Percentiles rank a stretch among this genome's conserved stretches.
phyloP scores from a whole-genome alignment of 1,140 invertebrate species.

The Danaus plexippus region DNA sequence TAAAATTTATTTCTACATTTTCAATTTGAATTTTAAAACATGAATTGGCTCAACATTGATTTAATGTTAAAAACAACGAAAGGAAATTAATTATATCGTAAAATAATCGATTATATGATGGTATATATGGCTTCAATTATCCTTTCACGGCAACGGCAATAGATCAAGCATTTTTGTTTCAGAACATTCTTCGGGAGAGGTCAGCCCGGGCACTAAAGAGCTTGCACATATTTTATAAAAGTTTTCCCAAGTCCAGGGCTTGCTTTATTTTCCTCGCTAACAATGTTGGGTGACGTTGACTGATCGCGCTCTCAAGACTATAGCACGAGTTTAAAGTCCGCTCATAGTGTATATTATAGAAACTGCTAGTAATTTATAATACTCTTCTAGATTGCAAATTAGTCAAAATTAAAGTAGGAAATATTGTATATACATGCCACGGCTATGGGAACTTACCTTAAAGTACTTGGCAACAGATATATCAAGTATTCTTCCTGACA shows the following conservation, averaged over 20 bases:
- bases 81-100: too few species aligned
- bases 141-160: conserved; percentile 2
- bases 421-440: neutral
- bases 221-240: conserved; percentile 48
- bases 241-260: conserved; percentile 31
- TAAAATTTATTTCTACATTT: too few species aligned
- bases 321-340: conserved; percentile 23
- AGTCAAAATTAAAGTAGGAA: too few species aligned
- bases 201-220: conserved; percentile 14
- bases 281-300: conserved; percentile 49
- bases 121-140: neutral
- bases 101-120: too few species aligned
- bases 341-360: conserved; percentile 17
- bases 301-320: conserved; percentile 36
- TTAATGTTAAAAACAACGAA: too few species aligned
- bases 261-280: conserved; percentile 49
- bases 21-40: too few species aligned
- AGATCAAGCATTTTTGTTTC: conserved; percentile 18
- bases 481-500: too few species aligned
- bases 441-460: too few species aligned
- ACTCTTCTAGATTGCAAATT: conserved; percentile 1
- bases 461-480: too few species aligned
- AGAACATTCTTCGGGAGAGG: conserved; percentile 10
- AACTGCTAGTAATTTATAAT: conserved; percentile 18
- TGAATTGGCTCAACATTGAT: too few species aligned